Conservation (phyloP, 2,797 vertebrate genomes). For the Smutsia temminckii region DNA sequence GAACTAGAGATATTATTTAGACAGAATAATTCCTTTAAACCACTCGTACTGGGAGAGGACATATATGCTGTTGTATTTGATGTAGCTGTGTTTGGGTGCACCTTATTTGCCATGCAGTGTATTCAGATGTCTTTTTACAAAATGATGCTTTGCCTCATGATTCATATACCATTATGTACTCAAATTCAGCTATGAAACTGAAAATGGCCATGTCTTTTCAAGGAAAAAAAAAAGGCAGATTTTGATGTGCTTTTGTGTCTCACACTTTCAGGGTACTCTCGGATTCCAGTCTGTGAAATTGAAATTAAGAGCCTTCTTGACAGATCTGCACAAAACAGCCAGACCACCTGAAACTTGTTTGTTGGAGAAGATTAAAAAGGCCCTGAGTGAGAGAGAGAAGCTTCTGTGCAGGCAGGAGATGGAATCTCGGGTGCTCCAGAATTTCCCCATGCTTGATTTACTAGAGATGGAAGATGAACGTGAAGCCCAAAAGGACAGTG, state of each 20-base stretch:
- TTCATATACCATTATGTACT: not conserved
- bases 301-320: not conserved
- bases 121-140: not conserved
- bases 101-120: not conserved
- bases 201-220: not conserved
- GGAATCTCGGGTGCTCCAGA: not conserved
- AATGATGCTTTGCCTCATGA: not conserved
- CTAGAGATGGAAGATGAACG: not conserved
- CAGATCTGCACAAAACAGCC: not conserved
- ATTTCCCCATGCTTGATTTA: not conserved
- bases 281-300: not conserved
- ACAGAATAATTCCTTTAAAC: not conserved
- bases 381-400: accelerated
- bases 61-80: accelerated
- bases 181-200: not conserved
- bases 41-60: accelerated
- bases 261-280: not conserved
- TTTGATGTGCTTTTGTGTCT: not conserved
- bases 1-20: not conserved
- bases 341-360: not conserved
- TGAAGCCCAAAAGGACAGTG: not conserved
- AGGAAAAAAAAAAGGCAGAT: not conserved
- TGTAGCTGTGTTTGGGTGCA: not conserved
- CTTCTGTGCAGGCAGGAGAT: not conserved
- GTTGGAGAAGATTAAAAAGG: not conserved